Conservation (phyloP, 1,140 invertebrate genomes). For the Drosophila burlai region DNA sequence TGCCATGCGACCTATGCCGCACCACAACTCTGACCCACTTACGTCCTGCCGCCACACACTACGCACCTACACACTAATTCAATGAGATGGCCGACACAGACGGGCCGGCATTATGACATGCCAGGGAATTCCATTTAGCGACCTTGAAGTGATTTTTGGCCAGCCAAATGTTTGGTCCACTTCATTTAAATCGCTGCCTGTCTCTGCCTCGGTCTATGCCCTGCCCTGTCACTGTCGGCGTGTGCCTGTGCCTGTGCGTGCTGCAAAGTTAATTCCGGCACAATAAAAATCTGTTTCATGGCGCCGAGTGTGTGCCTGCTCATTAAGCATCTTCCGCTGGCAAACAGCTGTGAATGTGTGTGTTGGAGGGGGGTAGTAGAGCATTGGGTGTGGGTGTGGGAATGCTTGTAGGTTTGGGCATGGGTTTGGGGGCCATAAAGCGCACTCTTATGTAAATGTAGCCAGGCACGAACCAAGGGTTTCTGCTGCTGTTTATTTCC, state of each 20-base stretch:
- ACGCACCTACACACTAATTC: slow-evolving; percentile 38
- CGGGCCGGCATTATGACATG: slow-evolving; percentile 40
- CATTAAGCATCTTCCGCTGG: slow-evolving; percentile 72
- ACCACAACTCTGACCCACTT: slow-evolving; percentile 13
- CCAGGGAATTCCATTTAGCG: slow-evolving; percentile 50
- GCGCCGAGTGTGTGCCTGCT: slow-evolving; percentile 59
- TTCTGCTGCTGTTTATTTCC: slow-evolving; percentile 40
- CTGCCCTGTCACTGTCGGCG: not conserved
- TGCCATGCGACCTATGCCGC: slow-evolving; percentile 17
- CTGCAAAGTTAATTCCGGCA: slow-evolving; percentile 63
- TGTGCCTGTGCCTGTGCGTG: slow-evolving; percentile 19
- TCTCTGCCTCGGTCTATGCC: slow-evolving; percentile 5
- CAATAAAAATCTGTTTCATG: slow-evolving; percentile 80
- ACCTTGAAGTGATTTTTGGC: slow-evolving; percentile 51
- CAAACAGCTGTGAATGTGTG: slow-evolving; percentile 49
- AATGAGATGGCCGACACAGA: slow-evolving; percentile 45
- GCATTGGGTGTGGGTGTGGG: slow-evolving; percentile 16
- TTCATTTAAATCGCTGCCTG: slow-evolving; percentile 51
- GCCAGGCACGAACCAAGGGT: slow-evolving; percentile 51
- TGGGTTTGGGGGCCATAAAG: slow-evolving; percentile 46
- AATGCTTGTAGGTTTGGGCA: not conserved
- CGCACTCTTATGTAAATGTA: slow-evolving; percentile 78
- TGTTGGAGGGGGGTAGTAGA: slow-evolving; percentile 4
- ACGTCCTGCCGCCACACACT: not conserved
- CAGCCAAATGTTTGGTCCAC: slow-evolving; percentile 47